Conservation (phyloP, 2,888 invertebrate genomes). For the Coleophora deauratella region DNA sequence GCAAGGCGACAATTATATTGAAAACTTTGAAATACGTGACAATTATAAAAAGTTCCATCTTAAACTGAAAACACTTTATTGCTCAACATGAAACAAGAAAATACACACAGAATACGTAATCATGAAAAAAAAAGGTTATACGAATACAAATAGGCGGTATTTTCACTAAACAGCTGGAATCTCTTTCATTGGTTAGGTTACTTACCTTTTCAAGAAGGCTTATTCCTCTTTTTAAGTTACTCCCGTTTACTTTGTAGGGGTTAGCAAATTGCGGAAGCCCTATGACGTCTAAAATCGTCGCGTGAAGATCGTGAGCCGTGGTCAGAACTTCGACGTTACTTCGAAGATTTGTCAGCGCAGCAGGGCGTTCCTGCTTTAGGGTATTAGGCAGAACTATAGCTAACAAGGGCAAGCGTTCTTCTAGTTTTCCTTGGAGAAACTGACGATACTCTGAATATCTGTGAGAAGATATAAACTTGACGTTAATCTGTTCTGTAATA, state of each 20-base stretch:
- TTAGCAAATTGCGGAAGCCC: conserved; percentile 28
- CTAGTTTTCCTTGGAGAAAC: conserved; percentile 89
- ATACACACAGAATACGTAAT: too few relatives aligned
- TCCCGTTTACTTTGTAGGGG: conserved; percentile 14
- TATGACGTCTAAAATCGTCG: conserved; percentile 80
- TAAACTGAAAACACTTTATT: conserved; percentile 36
- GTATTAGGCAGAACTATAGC: conserved; percentile 82
- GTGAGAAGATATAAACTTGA: neutral
- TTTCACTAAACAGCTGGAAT: too few relatives aligned
- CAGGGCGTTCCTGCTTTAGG: conserved; percentile 76
- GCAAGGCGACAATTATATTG: too few relatives aligned
- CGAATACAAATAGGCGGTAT: too few relatives aligned
- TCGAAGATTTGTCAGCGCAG: conserved; percentile 75
- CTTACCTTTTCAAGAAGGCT: conserved; percentile 21
- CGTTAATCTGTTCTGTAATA: neutral
- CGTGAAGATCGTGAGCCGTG: conserved; percentile 85
- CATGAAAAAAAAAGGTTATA: too few relatives aligned
- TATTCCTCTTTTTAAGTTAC: conserved; percentile 18
- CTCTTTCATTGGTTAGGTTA: too few relatives aligned
- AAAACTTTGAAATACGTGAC: too few relatives aligned
- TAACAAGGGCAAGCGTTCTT: conserved; percentile 70
- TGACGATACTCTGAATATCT: conserved; percentile 84
- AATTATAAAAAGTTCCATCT: too few relatives aligned
- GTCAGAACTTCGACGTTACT: conserved; percentile 79
- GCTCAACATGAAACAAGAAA: too few relatives aligned